Conservation (phyloP, 1,140 invertebrate species). For the Drosophila carrolli region DNA sequence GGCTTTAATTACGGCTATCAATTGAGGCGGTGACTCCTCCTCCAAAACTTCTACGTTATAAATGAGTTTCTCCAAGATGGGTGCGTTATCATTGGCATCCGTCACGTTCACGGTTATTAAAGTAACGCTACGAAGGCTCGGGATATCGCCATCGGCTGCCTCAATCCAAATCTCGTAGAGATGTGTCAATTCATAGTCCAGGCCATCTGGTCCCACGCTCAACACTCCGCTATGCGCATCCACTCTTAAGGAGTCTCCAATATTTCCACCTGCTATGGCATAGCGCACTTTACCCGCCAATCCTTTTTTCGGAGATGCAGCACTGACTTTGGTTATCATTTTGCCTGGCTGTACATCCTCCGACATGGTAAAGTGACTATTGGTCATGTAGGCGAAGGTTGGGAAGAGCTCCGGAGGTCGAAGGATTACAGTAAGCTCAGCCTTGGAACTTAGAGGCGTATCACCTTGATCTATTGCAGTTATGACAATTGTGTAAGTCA, state of each 20-base stretch:
- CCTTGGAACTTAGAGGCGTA: conserved; percentile 87
- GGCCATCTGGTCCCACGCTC: conserved; percentile 89
- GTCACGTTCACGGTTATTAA: conserved; percentile 93
- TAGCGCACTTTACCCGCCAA: conserved; percentile 89
- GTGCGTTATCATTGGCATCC: conserved; percentile 96
- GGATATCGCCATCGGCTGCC: conserved; percentile 93
- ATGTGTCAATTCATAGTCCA: conserved; percentile 95
- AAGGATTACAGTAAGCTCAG: conserved; percentile 89
- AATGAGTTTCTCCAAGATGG: conserved; percentile 91
- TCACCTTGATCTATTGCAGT: conserved; percentile 90
- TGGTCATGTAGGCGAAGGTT: conserved; percentile 88
- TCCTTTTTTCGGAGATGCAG: conserved; percentile 90
- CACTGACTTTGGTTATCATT: conserved; percentile 89
- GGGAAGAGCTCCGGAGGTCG: conserved; percentile 91
- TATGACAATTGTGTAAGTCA: conserved; percentile 90
- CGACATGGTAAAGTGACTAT: conserved; percentile 90
- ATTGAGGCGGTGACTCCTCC: conserved; percentile 93
- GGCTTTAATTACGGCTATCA: conserved; percentile 92
- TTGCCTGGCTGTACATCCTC: conserved; percentile 92
- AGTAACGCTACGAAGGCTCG: conserved; percentile 90
- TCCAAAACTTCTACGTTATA: conserved; percentile 95
- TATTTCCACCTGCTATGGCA: conserved; percentile 96
- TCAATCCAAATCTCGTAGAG: conserved; percentile 97
- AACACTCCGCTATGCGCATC: conserved; percentile 92
- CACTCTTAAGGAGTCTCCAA: conserved; percentile 93